Percentiles rank a stretch among this genome's conserved stretches.
Evolutionary conservation across 1,140 invertebrate genomes (phyloP).

Genomic region (Scaptomyza montana): DNA sequence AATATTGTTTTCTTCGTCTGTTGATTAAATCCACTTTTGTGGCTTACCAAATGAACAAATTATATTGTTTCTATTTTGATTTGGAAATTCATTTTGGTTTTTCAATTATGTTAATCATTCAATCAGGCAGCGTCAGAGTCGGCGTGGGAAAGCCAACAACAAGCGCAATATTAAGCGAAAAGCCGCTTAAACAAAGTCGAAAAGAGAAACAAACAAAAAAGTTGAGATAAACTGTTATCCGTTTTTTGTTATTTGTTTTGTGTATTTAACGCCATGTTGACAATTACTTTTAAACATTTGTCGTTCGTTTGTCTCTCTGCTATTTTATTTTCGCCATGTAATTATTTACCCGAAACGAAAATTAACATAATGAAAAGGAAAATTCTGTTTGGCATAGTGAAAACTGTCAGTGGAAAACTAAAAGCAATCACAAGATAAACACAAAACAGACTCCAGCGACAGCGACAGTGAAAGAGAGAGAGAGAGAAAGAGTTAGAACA

Average conservation of each 20-base stretch:
- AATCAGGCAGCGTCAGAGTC: background rate
- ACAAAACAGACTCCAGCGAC: conserved; percentile 50
- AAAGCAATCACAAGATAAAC: conserved; percentile 63
- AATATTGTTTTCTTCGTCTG: background rate
- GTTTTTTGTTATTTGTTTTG: background rate
- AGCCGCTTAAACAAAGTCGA: conserved; percentile 15
- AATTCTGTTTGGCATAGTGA: conserved; percentile 53
- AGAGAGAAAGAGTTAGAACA: too few species aligned
- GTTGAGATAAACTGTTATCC: conserved; percentile 13
- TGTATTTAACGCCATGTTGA: conserved; percentile 40
- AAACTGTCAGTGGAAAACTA: conserved; percentile 61
- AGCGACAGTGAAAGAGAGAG: background rate
- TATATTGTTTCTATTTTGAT: conserved; percentile 22
- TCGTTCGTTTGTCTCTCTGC: background rate
- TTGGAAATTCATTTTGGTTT: background rate
- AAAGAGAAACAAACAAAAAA: background rate
- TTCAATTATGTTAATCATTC: conserved; percentile 69
- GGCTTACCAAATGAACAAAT: conserved; percentile 46
- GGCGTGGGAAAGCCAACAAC: conserved; percentile 60
- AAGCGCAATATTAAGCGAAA: conserved; percentile 55
- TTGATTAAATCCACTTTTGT: conserved; percentile 43
- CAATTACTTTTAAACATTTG: conserved; percentile 49
- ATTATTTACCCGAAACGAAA: conserved; percentile 54
- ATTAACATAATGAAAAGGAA: conserved; percentile 43
- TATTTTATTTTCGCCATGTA: too few species aligned